Conservation (phyloP, 2,888 invertebrate species). For the Crematogaster levior region DNA sequence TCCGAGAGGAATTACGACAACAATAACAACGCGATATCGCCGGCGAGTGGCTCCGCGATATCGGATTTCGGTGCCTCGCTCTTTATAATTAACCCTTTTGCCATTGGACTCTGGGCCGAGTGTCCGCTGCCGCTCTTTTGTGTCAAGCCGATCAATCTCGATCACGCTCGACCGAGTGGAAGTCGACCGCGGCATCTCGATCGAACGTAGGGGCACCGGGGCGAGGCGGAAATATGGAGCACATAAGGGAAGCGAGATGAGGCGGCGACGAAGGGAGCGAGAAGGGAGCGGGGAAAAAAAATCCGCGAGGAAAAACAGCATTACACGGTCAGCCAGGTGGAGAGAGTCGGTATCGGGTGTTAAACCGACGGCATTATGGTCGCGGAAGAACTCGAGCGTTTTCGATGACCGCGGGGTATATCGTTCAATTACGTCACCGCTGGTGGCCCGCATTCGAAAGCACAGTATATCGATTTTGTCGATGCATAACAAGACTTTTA, state of each 20-base stretch:
- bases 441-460: slow-evolving; percentile 74
- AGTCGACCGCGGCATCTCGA: slow-evolving; percentile 72
- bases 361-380: slow-evolving; percentile 34
- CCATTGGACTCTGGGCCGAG: slow-evolving; percentile 67
- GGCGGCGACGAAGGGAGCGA: not conserved
- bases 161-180: slow-evolving; percentile 82
- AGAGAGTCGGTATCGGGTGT: not conserved
- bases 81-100: slow-evolving; percentile 83
- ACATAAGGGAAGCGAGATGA: slow-evolving; percentile 35
- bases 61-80: slow-evolving; percentile 72
- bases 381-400: slow-evolving; percentile 69
- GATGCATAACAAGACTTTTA: slow-evolving; percentile 58
- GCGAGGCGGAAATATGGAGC: slow-evolving; percentile 42
- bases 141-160: slow-evolving; percentile 79
- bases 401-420: slow-evolving; percentile 73
- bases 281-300: slow-evolving; percentile 4
- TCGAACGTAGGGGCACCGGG: slow-evolving; percentile 40
- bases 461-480: slow-evolving; percentile 72
- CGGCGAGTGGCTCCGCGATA: slow-evolving; percentile 58
- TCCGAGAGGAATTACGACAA: slow-evolving; percentile 8
- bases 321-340: slow-evolving; percentile 35
- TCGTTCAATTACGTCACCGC: slow-evolving; percentile 75
- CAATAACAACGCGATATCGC: slow-evolving; percentile 17
- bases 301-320: slow-evolving; percentile 43
- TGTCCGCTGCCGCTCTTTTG: slow-evolving; percentile 73